Evolutionary conservation across 1,140 invertebrate species (phyloP).

Genomic region (Drosophila guanche): DNA sequence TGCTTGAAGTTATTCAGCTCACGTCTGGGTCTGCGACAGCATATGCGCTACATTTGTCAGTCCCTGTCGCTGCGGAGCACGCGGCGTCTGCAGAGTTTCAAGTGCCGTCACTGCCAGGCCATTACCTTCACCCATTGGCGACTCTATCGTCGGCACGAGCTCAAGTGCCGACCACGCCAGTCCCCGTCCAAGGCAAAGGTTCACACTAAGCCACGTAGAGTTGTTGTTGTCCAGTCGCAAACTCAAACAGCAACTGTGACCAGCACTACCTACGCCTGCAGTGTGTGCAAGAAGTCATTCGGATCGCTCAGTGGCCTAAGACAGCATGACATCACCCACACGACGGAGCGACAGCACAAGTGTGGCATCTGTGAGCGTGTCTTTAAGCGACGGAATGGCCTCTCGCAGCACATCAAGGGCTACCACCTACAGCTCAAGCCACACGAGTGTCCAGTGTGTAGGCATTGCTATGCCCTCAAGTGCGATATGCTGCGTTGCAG

Average conservation of each 20-base stretch:
- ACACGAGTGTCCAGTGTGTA: conserved; percentile 70
- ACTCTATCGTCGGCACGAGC: conserved; percentile 66
- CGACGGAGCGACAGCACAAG: conserved; percentile 66
- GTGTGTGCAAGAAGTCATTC: conserved; percentile 64
- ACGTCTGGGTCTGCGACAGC: conserved; percentile 61
- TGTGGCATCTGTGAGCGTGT: conserved; percentile 69
- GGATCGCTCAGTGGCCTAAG: conserved; percentile 62
- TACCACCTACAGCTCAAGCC: conserved; percentile 79
- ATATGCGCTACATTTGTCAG: conserved; percentile 75
- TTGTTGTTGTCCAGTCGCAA: background rate
- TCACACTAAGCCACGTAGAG: conserved; percentile 16
- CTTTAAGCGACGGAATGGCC: conserved; percentile 75
- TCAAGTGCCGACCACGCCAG: conserved; percentile 54
- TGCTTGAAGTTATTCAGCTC: conserved; percentile 58
- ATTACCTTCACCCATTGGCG: conserved; percentile 77
- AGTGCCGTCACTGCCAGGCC: conserved; percentile 69
- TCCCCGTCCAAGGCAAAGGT: conserved; percentile 21
- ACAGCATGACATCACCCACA: conserved; percentile 78
- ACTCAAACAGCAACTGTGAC: background rate
- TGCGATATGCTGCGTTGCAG: conserved; percentile 81
- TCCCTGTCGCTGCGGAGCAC: conserved; percentile 62
- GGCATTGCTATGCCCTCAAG: conserved; percentile 77
- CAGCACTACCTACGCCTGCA: conserved; percentile 37
- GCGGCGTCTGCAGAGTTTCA: conserved; percentile 62
- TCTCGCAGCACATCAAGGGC: conserved; percentile 77